A percentile compares a stretch with the other conserved stretches of the same genome.
Conservation (phyloP, 2,113 vertebrate species). For the Rhynchopsitta pachyrhyncha region DNA sequence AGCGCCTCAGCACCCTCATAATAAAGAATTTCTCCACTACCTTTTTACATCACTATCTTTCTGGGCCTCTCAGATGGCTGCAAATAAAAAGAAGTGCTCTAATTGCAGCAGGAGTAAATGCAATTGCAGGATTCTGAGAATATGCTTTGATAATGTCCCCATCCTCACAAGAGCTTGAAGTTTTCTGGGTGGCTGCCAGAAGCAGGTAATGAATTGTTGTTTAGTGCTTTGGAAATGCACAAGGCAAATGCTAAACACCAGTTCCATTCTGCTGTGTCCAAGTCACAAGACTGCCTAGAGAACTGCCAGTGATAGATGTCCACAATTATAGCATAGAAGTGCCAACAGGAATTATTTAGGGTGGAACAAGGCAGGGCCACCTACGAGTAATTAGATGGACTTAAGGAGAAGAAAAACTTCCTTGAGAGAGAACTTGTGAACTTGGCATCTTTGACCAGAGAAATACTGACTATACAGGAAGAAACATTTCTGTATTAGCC, state of each 20-base stretch:
- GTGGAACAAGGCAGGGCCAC: conserved; percentile 5
- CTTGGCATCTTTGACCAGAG: background rate
- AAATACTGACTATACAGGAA: background rate
- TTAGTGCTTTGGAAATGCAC: background rate
- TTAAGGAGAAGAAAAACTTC: background rate
- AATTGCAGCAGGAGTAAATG: background rate
- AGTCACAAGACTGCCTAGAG: conserved; percentile 2
- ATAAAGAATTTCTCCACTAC: background rate
- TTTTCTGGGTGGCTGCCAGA: conserved; percentile 1
- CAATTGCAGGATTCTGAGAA: background rate
- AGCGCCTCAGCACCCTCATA: background rate
- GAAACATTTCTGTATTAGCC: background rate
- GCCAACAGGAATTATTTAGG: conserved; percentile 33
- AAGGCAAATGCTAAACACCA: background rate
- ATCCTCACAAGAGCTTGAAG: background rate
- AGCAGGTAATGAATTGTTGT: conserved; percentile 15
- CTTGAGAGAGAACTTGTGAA: background rate
- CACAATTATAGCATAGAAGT: background rate
- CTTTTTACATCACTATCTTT: background rate
- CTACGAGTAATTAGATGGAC: background rate
- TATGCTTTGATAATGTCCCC: background rate
- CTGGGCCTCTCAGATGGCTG: background rate
- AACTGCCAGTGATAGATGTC: background rate
- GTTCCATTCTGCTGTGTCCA: background rate
- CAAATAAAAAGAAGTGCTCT: background rate